These are phyloP conservation scores for Caenorhabditis doughertyi DNA, from an alignment of 2,888 invertebrate genomes.

Conservation along the genomic window DNA sequence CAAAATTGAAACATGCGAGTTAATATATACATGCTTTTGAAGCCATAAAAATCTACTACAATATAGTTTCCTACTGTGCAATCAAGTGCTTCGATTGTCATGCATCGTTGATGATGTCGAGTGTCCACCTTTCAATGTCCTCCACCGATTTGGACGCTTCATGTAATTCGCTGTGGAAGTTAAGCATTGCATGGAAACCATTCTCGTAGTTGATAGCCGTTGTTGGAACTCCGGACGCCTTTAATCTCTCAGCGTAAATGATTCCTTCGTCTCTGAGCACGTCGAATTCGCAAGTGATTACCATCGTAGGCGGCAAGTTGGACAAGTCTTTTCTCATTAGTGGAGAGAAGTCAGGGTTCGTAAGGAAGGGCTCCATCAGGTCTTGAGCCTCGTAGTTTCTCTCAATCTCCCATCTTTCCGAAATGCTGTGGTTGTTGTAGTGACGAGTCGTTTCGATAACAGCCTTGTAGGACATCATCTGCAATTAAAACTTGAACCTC, in stretches of 20 bases:
- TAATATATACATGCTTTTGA: constrained; percentile 45
- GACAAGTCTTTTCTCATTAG: constrained; percentile 81
- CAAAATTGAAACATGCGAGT: constrained; percentile 1
- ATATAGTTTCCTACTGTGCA: background rate
- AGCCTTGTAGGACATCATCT: constrained; percentile 34
- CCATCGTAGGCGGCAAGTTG: constrained; percentile 82
- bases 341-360: constrained; percentile 83
- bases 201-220: constrained; percentile 73
- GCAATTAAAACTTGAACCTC: background rate
- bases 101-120: constrained; percentile 9
- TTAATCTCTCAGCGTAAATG: constrained; percentile 83
- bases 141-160: constrained; percentile 62
- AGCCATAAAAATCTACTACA: constrained; percentile 40
- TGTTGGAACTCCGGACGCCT: constrained; percentile 77
- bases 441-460: constrained; percentile 46
- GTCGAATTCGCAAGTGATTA: constrained; percentile 84
- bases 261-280: constrained; percentile 83
- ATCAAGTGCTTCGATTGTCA: background rate
- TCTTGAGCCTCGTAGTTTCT: constrained; percentile 56
- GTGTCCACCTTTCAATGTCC: constrained; percentile 69
- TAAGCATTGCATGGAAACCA: constrained; percentile 78
- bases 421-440: constrained; percentile 58
- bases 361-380: constrained; percentile 69
- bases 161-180: constrained; percentile 73
- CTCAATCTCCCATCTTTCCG: constrained; percentile 37